Percentiles rank a stretch among this genome's conserved stretches.
Conservation (phyloP, 92 coral and sea anemone species). For the Parazoanthus darwini region DNA sequence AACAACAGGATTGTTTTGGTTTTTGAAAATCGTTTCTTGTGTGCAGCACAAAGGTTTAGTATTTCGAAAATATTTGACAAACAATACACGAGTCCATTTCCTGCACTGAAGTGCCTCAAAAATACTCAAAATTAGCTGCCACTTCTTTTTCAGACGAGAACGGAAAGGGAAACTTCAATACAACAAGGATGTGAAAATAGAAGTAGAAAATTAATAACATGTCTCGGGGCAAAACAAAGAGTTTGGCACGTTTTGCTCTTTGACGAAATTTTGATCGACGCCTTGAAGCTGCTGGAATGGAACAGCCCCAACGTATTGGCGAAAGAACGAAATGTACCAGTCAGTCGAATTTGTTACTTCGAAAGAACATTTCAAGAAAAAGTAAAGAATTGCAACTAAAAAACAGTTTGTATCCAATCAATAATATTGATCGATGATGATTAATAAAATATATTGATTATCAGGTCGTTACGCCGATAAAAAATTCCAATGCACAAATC, state of each 20-base stretch:
- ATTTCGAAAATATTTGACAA: not conserved
- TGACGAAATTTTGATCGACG: not conserved
- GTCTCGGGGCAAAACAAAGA: not conserved
- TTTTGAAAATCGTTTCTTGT: not conserved
- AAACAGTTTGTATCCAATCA: not conserved
- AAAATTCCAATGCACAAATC: not conserved
- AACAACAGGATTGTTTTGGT: not conserved
- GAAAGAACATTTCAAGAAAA: not conserved
- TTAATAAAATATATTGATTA: not conserved
- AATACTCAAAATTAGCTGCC: not conserved
- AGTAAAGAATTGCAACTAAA: not conserved
- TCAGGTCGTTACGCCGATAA: not conserved
- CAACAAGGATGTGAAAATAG: conserved; percentile 20
- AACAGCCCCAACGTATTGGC: not conserved
- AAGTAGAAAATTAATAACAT: conserved; percentile 17
- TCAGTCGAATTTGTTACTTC: not conserved
- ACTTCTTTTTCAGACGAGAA: not conserved
- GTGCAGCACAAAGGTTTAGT: not conserved
- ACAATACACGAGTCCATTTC: not conserved
- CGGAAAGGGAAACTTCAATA: conserved; percentile 29
- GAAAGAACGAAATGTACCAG: not conserved
- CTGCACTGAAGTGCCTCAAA: conserved; percentile 9
- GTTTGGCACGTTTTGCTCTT: conserved; percentile 1
- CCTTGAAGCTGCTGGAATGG: not conserved
- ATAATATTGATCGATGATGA: not conserved